Percentiles rank a stretch among this genome's conserved stretches.
phyloP scores from a whole-genome alignment of 2,797 vertebrate genomes.

The Decapterus maruadsi region DNA sequence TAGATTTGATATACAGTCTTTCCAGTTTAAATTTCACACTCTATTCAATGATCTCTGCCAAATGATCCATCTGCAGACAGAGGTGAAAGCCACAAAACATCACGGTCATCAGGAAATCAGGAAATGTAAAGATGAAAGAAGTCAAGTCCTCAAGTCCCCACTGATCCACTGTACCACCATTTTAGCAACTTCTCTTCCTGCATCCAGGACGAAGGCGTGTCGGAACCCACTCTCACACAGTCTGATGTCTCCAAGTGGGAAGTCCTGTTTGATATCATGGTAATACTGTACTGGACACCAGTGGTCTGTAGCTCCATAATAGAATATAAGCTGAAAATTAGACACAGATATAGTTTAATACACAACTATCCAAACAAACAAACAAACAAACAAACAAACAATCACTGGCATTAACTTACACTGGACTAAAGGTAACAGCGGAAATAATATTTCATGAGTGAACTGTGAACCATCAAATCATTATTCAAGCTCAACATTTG shows the following conservation, averaged over 20 bases:
- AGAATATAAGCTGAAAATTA: constrained; percentile 92
- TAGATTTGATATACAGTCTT: background rate
- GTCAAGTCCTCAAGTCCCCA: constrained; percentile 75
- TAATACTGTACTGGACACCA: constrained; percentile 94
- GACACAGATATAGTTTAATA: constrained; percentile 19
- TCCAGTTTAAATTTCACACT: background rate
- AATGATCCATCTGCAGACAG: background rate
- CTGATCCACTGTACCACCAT: constrained; percentile 90
- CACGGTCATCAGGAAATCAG: background rate
- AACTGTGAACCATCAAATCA: background rate
- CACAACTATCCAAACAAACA: background rate
- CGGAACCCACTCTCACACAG: constrained; percentile 91
- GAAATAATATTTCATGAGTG: background rate
- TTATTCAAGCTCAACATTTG: background rate
- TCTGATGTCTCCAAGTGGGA: constrained; percentile 90
- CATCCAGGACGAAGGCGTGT: constrained; percentile 90
- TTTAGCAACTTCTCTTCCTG: constrained; percentile 87
- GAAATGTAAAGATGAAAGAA: background rate
- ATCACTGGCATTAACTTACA: background rate
- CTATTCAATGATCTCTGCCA: background rate
- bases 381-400: background rate
- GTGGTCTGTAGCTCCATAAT: constrained; percentile 90
- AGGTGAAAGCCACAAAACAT: fast-evolving
- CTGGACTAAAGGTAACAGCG: background rate
- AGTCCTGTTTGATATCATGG: constrained; percentile 92